Percentiles rank a stretch among this genome's conserved stretches.
Conservation (phyloP, 2,888 invertebrate species). For the Plagodis pulveraria region DNA sequence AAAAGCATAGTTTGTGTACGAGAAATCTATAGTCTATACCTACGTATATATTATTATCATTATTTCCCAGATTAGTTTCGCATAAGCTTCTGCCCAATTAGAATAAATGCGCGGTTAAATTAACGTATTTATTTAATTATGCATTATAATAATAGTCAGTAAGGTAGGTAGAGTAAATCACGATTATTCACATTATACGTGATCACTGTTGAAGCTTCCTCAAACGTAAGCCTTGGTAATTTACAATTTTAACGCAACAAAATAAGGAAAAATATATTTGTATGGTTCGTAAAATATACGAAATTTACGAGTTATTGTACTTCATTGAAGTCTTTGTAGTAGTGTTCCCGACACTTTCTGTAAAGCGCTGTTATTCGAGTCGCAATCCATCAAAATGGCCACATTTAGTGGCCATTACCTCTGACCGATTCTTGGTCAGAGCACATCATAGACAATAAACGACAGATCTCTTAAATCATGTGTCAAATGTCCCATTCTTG, state of each 20-base stretch:
- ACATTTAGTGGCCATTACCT: conserved; percentile 41
- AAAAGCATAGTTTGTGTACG: no score
- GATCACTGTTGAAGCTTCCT: conserved; percentile 49
- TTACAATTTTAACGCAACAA: conserved; percentile 35
- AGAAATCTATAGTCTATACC: no score
- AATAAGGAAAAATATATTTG: conserved; percentile 20
- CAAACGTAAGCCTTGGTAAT: conserved; percentile 47
- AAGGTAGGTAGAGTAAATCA: conserved; percentile 40
- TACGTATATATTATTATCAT: conserved; percentile 2
- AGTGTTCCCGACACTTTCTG: conserved; percentile 16
- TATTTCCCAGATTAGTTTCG: conserved; percentile 42
- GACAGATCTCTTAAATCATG: conserved; percentile 39
- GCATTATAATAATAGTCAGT: conserved; percentile 38
- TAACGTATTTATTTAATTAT: conserved; percentile 40
- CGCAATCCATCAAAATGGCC: conserved; percentile 56
- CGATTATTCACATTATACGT: conserved; percentile 49
- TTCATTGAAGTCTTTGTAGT: conserved; percentile 31
- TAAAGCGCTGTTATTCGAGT: conserved; percentile 41
- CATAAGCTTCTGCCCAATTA: conserved; percentile 46
- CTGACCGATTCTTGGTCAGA: neutral
- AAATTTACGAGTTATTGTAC: conserved; percentile 42
- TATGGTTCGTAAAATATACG: conserved; percentile 9
- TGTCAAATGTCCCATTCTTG: conserved; percentile 12
- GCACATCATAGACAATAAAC: conserved; percentile 58
- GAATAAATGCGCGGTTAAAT: conserved; percentile 39